A percentile compares a stretch with the other conserved stretches of the same genome.
These are phyloP conservation scores for Rhodophaea formosa DNA, from an alignment of 2,888 invertebrate genomes.

Conservation along the genomic window DNA sequence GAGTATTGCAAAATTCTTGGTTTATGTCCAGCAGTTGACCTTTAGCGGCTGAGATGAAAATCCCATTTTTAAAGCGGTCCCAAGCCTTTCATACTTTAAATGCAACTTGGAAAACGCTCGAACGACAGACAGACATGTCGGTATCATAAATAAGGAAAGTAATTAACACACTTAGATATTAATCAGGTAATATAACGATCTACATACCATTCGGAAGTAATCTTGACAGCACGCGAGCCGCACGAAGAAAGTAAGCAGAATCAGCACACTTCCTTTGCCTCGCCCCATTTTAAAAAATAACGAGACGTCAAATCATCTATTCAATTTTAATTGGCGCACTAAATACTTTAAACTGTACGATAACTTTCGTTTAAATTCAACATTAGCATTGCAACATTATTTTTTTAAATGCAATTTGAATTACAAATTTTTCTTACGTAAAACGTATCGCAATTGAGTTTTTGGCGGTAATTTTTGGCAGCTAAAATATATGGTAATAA, in stretches of 20 bases:
- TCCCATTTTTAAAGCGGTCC: too few relatives aligned
- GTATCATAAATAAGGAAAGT: background rate
- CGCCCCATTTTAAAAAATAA: conserved; percentile 49
- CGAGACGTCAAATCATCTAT: conserved; percentile 39
- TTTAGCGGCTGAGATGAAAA: too few relatives aligned
- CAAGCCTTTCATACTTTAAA: background rate
- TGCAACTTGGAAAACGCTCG: background rate
- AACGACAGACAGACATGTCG: too few relatives aligned
- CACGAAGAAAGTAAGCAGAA: conserved; percentile 67
- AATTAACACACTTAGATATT: conserved; percentile 8
- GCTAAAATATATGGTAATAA: conserved; percentile 11
- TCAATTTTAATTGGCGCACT: conserved; percentile 30
- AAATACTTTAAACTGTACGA: conserved; percentile 20
- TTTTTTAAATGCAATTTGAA: conserved; percentile 1
- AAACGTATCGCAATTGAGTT: conserved; percentile 21
- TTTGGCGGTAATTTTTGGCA: conserved; percentile 42
- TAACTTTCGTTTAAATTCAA: conserved; percentile 16
- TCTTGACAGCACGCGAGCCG: conserved; percentile 61
- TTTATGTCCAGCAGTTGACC: too few relatives aligned
- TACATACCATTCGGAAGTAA: conserved; percentile 73
- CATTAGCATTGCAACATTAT: conserved; percentile 12
- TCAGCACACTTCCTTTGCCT: conserved; percentile 36
- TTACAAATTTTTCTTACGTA: conserved; percentile 17
- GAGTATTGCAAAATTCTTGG: too few relatives aligned
- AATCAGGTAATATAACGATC: background rate